These are phyloP conservation scores for Sciaenops ocellatus DNA, from an alignment of 2,797 vertebrate genomes.

Conservation along the genomic window DNA sequence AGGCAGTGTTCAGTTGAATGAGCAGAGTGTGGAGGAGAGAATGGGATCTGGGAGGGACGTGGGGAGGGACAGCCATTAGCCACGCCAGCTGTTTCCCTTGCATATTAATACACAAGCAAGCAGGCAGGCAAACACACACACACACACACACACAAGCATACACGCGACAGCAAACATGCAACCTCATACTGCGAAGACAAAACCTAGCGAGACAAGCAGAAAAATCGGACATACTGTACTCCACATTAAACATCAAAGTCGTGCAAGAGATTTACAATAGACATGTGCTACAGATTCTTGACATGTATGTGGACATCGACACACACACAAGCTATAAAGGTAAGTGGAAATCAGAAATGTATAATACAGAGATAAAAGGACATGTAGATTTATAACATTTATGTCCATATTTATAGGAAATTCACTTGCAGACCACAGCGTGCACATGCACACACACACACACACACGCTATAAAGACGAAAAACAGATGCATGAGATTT, in stretches of 20 bases:
- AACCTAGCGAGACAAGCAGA: slow-evolving; percentile 31
- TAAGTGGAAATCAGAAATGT: slow-evolving; percentile 34
- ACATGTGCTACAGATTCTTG: slow-evolving; percentile 6
- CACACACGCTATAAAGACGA: slow-evolving; percentile 15
- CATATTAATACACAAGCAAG: slow-evolving; percentile 71
- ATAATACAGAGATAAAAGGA: slow-evolving; percentile 23
- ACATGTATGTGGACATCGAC: background rate
- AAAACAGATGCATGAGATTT: slow-evolving; percentile 62
- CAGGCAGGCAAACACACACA: slow-evolving; percentile 29
- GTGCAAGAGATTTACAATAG: slow-evolving; percentile 40
- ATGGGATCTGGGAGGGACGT: slow-evolving; percentile 69
- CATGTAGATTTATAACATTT: slow-evolving; percentile 19
- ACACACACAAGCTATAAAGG: slow-evolving; percentile 3
- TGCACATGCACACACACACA: background rate
- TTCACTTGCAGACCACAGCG: slow-evolving; percentile 6
- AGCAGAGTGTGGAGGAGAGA: slow-evolving; percentile 68
- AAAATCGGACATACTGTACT: slow-evolving; percentile 34
- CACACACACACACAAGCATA: slow-evolving; percentile 24
- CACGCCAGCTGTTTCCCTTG: slow-evolving; percentile 79
- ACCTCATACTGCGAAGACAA: slow-evolving; percentile 44
- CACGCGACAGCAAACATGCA: slow-evolving; percentile 49
- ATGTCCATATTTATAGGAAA: slow-evolving; percentile 24
- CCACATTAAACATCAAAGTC: slow-evolving; percentile 35
- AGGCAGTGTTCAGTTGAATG: slow-evolving; percentile 64
- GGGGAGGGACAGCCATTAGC: slow-evolving; percentile 79